phyloP scores from a whole-genome alignment of 37 sponge, comb jelly and placozoan genomes.

The Mnemiopsis leidyi region DNA sequence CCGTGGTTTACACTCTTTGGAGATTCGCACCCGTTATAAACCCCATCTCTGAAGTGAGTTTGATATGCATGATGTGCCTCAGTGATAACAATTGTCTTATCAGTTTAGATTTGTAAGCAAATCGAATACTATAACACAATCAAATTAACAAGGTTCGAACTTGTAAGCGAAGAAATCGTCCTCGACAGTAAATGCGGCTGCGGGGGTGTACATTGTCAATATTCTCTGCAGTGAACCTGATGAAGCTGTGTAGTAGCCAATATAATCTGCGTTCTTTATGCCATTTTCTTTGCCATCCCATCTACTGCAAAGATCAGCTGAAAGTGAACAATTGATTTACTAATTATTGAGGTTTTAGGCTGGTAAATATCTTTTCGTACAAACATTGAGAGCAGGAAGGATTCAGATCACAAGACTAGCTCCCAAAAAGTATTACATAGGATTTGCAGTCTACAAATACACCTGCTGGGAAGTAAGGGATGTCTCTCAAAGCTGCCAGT shows the following conservation, averaged over 20 bases:
- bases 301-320: not conserved
- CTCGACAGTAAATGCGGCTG: conserved; percentile 32
- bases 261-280: not conserved
- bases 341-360: too few species aligned
- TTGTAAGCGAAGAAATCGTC: conserved; percentile 35
- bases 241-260: not conserved
- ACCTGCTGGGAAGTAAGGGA: not conserved
- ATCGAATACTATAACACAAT: too few species aligned
- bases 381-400: too few species aligned
- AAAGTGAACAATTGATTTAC: too few species aligned
- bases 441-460: too few species aligned
- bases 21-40: not conserved
- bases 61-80: too few species aligned
- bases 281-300: conserved; percentile 31
- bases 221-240: not conserved
- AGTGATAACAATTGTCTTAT: too few species aligned
- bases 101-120: too few species aligned
- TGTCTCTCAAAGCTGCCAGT: not conserved
- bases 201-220: not conserved
- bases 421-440: too few species aligned
- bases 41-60: not conserved
- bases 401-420: too few species aligned
- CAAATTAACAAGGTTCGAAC: too few species aligned
- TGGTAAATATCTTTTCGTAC: too few species aligned
- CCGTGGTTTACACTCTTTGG: not conserved